Percentiles rank a stretch among this genome's conserved stretches.
These are phyloP conservation scores for Colaptes auratus DNA, from an alignment of 2,113 vertebrate genomes.

Conservation along the genomic window DNA sequence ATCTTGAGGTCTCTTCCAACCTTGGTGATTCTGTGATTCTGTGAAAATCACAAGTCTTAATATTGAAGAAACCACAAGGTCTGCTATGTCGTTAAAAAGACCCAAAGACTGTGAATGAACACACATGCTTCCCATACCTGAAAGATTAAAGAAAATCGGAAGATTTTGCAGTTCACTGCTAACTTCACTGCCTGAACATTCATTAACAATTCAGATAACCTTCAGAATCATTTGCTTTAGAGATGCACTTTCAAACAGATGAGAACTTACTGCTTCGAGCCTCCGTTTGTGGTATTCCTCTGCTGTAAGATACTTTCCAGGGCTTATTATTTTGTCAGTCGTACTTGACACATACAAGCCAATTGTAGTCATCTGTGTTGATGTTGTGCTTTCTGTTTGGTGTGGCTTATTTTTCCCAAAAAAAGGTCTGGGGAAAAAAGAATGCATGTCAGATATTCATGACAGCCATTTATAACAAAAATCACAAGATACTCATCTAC, in stretches of 20 bases:
- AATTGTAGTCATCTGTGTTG: conserved; percentile 90
- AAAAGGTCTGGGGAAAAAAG: conserved; percentile 79
- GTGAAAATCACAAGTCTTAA: too few species aligned
- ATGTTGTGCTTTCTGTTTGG: conserved; percentile 81
- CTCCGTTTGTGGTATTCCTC: conserved; percentile 78
- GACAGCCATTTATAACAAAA: not conserved
- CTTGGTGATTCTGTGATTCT: too few species aligned
- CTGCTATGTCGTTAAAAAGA: too few species aligned
- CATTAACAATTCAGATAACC: not conserved
- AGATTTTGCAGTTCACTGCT: not conserved
- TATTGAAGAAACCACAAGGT: too few species aligned
- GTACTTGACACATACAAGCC: conserved; percentile 87
- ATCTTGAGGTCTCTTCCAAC: too few species aligned
- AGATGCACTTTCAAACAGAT: not conserved
- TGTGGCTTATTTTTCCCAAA: conserved; percentile 74
- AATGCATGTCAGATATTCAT: not conserved
- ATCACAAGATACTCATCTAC: not conserved
- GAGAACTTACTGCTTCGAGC: conserved; percentile 84
- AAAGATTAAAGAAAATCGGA: too few species aligned
- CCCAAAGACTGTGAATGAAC: too few species aligned
- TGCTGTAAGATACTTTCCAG: conserved; percentile 84
- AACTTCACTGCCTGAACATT: not conserved
- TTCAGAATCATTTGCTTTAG: not conserved
- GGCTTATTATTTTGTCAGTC: conserved; percentile 82
- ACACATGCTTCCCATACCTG: too few species aligned